Evolutionary conservation across 2,113 vertebrate genomes (phyloP).

Genomic region (Triplophysa tibetana): DNA sequence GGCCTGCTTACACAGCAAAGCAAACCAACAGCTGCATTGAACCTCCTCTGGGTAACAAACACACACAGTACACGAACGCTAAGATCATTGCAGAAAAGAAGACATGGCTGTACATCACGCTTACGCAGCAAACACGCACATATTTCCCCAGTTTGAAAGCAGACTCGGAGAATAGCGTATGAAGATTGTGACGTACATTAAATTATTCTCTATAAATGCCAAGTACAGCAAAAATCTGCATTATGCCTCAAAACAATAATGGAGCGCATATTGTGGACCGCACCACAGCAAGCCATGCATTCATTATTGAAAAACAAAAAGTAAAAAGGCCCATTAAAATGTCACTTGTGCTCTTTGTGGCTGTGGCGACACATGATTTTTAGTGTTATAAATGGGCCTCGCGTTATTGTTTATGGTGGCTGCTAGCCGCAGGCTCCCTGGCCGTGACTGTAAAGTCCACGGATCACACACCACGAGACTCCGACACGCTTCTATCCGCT

Average conservation of each 20-base stretch:
- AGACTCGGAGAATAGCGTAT: constrained; percentile 22
- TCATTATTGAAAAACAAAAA: constrained; percentile 61
- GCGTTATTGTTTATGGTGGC: constrained; percentile 57
- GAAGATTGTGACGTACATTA: constrained; percentile 47
- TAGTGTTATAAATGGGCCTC: constrained; percentile 59
- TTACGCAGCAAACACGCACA: not conserved
- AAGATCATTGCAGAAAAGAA: not conserved
- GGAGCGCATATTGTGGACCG: constrained; percentile 28
- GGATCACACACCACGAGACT: constrained; percentile 42
- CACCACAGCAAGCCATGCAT: constrained; percentile 48
- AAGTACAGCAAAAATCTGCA: constrained; percentile 55
- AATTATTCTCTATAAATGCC: constrained; percentile 57
- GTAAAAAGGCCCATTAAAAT: constrained; percentile 60
- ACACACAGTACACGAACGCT: not conserved
- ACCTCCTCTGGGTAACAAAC: constrained; percentile 23
- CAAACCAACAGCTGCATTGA: constrained; percentile 32
- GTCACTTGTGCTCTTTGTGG: constrained; percentile 55
- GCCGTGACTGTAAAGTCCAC: constrained; percentile 56
- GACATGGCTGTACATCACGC: not conserved
- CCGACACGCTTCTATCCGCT: constrained; percentile 10
- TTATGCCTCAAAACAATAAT: constrained; percentile 52
- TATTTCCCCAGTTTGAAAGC: constrained; percentile 38
- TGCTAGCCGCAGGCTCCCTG: constrained; percentile 54
- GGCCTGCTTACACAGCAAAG: constrained; percentile 25
- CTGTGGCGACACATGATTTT: constrained; percentile 44